phyloP scores from a whole-genome alignment of 1,140 invertebrate genomes.

The Trichomalopsis sarcophagae region DNA sequence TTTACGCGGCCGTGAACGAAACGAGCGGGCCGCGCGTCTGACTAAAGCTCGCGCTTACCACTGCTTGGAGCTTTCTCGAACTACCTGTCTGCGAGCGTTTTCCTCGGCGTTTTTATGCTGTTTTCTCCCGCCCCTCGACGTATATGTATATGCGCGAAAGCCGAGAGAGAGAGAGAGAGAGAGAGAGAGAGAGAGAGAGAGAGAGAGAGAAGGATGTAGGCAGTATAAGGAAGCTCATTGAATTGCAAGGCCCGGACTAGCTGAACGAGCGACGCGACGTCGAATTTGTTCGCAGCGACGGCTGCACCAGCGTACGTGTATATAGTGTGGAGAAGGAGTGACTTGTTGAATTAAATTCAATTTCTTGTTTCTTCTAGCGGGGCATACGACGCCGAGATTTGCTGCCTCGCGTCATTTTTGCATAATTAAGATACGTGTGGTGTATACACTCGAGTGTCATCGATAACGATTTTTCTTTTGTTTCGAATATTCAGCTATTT shows the following conservation, averaged over 20 bases:
- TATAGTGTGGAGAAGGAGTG: not conserved
- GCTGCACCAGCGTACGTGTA: not conserved
- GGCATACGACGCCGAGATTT: not conserved
- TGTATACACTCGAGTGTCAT: not conserved
- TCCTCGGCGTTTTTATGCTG: not conserved
- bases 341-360: constrained; percentile 36
- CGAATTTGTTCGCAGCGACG: constrained; percentile 22
- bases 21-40: not conserved
- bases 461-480: no score
- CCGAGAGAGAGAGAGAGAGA: not conserved
- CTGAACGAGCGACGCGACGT: not conserved
- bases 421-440: not conserved
- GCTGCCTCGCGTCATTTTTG: not conserved
- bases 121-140: not conserved
- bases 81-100: not conserved
- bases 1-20: not conserved
- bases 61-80: not conserved
- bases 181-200: not conserved
- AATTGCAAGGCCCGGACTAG: constrained; percentile 4
- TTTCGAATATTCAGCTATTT: no score
- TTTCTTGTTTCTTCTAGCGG: not conserved
- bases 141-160: not conserved
- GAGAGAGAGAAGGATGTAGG: not conserved
- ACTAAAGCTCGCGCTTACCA: not conserved
- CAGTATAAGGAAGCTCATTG: constrained; percentile 14